Base-by-base conservation (phyloP, 2,888 invertebrate species). In the Spilosoma lubricipeda region DNA sequence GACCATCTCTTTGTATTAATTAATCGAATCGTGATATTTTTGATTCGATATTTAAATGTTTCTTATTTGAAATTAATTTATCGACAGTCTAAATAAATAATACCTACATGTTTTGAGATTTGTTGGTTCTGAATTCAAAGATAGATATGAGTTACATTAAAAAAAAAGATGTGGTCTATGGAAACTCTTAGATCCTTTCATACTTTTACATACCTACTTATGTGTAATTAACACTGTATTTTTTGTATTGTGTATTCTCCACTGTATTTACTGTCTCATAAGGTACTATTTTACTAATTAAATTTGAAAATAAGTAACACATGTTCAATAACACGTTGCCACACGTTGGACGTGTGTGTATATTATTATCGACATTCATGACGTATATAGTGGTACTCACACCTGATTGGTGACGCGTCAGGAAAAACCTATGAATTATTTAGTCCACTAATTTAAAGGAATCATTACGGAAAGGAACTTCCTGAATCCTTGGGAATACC, bases 341-440 rank as follows among this genome's bases (percentile, higher is more conserved):
- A 70, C 39, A n/a, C n/a, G 18, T n/a, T 59, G 48, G 48, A 68
- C 68, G 33, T 52, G 56, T 27, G 18, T 56, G 23, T 56, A 69
- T 52, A 30, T 68, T 33, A 45, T 23, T 36, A 5, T 36, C 39
- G 56, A 27, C n/a, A 39, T 39, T 70, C 36, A 70, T 70, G 39
- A 39, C 56, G 27, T 70, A 39, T 11, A 13, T 36, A n/a, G 18
- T 39, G 7, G n/a, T 70, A 56, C 56, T n/a, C 36, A n/a, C 36
- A 68, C 36, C 18, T 36, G 52, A 36, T 69, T 69, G 36, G 4
- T 69, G 36, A 56, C 36, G 23, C 36, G n/a, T 8, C 36, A 69
- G 56, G 69, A 39, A 56, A 69, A 33, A 56, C 23, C 13, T 7
- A 3, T 23, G 20, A 48, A 7, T 30, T 45, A 30, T 45, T 30